Conservation (phyloP, 1,140 invertebrate species). For the Papilio machaon region DNA sequence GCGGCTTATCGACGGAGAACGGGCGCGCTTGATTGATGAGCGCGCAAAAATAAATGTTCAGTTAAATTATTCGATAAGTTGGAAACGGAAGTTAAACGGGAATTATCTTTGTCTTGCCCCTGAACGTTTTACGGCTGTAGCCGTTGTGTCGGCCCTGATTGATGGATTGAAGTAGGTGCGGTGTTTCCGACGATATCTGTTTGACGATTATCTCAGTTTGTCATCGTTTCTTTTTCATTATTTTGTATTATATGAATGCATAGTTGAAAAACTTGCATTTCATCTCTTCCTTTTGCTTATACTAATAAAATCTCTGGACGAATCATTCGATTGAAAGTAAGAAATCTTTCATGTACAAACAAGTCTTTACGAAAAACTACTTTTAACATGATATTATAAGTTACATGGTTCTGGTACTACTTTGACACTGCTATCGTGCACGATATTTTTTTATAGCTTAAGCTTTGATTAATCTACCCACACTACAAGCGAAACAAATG, state of each 20-base stretch:
- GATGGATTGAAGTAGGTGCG: conserved; percentile 60
- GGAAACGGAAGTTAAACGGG: conserved; percentile 83
- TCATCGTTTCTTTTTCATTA: conserved; percentile 10
- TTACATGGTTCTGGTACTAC: neutral
- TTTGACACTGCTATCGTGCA: neutral
- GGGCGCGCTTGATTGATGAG: conserved; percentile 82
- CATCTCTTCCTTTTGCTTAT: neutral
- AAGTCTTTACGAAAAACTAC: too few species aligned
- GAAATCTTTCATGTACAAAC: too few species aligned
- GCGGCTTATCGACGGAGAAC: conserved; percentile 77
- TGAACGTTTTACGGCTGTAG: conserved; percentile 79
- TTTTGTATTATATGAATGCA: neutral
- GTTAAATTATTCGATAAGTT: conserved; percentile 84
- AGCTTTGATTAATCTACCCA: conserved; percentile 18
- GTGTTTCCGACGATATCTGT: conserved; percentile 6
- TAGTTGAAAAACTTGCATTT: neutral
- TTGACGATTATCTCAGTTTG: conserved; percentile 29
- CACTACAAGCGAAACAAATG: conserved; percentile 17
- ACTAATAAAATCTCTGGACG: neutral
- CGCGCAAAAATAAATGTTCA: conserved; percentile 83
- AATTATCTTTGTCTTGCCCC: conserved; percentile 82
- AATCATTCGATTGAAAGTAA: neutral
- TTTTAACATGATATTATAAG: neutral
- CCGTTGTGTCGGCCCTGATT: conserved; percentile 76
- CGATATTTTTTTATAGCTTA: neutral